Base-by-base conservation (phyloP, 2,888 invertebrate species). In the Sminthurides aquaticus region DNA sequence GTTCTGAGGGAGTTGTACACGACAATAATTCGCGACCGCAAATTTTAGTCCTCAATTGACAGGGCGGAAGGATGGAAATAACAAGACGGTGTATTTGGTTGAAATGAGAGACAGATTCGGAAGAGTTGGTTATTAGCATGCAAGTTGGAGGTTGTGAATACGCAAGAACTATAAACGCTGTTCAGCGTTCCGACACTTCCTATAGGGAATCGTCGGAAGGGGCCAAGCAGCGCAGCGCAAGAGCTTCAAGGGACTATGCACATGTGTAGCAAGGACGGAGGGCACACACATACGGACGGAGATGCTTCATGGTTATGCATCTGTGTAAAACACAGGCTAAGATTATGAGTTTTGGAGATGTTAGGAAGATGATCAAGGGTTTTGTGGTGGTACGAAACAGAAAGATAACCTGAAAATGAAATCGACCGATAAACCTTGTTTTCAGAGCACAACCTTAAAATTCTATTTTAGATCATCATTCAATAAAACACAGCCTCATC, bases 341-440 rank as follows among this genome's bases (percentile, higher is more conserved):
- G 5, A 34, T 34, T 22, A 56, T 56, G 24, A 52, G n/a, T n/a
- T 20, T n/a, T 11, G n/a, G 22, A 52, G 22, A 52, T 52, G n/a
- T n/a, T 20, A 5, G n/a, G n/a, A n/a, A 52, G 22, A 52, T 52
- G 22, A 5, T 52, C 52, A 52, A 5, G 11, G 20, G 20, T 52
- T 5, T n/a, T 15, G 22, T 52, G 52, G 22, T 25, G 2, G 55
- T 55, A 34, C 5, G 43, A 60, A 25, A 48, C n/a, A 60, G 24
- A 22, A 60, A 25, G 71, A 70, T 71, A 71, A 71, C 71, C 71
- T 71, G 70, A 69, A 71, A 71, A 71, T 69, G 71, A 71, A 71
- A 70, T 71, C 71, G 71, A 71, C 67, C 71, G 71, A 65, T 69
- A 66, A 69, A 68, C 69, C 63, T 64, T 68, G 57, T 61, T 61